Percentiles rank a stretch among this genome's conserved stretches.
Evolutionary conservation across 1,140 invertebrate species (phyloP).

Genomic region (Dolichoris vasculosae): DNA sequence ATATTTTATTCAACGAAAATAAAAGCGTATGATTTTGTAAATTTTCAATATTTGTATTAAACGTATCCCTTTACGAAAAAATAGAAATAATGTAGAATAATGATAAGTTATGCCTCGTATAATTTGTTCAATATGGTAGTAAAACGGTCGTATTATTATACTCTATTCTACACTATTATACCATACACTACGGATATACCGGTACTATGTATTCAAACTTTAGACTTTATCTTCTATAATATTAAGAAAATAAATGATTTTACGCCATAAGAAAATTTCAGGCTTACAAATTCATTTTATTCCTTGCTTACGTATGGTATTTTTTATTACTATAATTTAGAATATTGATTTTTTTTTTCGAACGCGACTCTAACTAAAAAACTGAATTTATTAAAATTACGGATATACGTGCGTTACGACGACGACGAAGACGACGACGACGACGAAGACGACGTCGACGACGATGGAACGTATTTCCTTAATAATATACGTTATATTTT

Average conservation of each 20-base stretch:
- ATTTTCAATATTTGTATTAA: not conserved
- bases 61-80: not conserved
- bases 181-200: not conserved
- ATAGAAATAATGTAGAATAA: not conserved
- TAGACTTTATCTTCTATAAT: not conserved
- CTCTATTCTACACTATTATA: not conserved
- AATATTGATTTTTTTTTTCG: conserved; percentile 37
- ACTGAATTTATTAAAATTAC: not conserved
- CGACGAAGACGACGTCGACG: too few relatives aligned
- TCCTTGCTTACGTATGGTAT: too few relatives aligned
- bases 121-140: not conserved
- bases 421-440: too few relatives aligned
- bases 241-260: not conserved
- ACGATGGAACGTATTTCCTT: not conserved
- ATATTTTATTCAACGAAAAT: too few relatives aligned
- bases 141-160: not conserved
- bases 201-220: not conserved
- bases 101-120: not conserved
- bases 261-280: not conserved
- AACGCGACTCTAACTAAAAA: not conserved
- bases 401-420: not conserved
- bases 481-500: not conserved
- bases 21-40: not conserved
- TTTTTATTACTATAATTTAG: not conserved
- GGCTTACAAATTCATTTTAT: not conserved